These are phyloP conservation scores for Penelope pileata DNA, from an alignment of 2,113 vertebrate species.

Conservation along the genomic window DNA sequence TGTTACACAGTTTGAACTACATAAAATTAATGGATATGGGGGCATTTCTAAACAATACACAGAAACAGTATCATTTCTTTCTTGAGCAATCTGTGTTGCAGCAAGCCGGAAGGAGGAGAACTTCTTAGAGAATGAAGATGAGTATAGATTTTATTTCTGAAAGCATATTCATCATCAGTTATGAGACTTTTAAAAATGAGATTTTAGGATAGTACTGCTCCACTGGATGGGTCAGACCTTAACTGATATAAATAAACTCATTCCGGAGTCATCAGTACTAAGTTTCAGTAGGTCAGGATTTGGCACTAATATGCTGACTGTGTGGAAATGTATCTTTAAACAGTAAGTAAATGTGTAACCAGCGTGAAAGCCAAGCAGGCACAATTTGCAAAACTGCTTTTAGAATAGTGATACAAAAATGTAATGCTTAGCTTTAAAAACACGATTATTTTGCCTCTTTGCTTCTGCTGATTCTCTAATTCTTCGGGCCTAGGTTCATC, in stretches of 20 bases:
- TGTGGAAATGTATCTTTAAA: not conserved
- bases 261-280: not conserved
- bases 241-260: not conserved
- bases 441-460: not conserved
- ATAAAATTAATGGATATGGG: not conserved
- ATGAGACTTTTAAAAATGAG: not conserved
- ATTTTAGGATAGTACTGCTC: fast-evolving
- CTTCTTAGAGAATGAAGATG: not conserved
- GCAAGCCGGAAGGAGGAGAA: not conserved
- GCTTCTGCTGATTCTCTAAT: not conserved
- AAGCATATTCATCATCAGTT: not conserved
- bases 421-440: not conserved
- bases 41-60: not conserved
- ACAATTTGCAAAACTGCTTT: not conserved
- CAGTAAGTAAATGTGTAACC: not conserved
- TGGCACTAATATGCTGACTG: not conserved
- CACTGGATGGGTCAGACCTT: not conserved
- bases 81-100: not conserved
- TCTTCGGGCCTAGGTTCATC: not conserved
- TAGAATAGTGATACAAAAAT: not conserved
- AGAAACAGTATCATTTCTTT: not conserved
- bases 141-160: not conserved
- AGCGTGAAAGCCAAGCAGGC: not conserved
- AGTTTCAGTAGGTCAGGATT: not conserved
- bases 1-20: not conserved